Conservation (phyloP, 2,113 vertebrate genomes). For the Serinus canaria region DNA sequence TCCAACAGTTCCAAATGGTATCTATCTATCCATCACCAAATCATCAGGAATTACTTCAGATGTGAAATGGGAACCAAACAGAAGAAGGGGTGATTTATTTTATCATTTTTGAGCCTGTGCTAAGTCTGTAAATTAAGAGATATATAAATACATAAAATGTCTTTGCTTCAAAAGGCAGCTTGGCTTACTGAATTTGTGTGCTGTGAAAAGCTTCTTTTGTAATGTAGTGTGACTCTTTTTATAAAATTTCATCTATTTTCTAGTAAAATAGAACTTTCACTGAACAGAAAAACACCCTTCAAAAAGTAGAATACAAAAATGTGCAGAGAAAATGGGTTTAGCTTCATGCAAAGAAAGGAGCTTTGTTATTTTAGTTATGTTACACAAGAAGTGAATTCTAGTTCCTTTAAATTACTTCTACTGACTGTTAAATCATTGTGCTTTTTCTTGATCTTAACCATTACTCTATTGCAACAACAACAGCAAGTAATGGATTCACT, state of each 20-base stretch:
- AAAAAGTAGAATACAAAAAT: background rate
- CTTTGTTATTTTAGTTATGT: background rate
- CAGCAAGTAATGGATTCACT: constrained; percentile 15
- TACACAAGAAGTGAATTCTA: background rate
- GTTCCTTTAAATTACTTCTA: background rate
- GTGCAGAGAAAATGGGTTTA: background rate
- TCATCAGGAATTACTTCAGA: background rate
- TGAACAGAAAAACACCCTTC: background rate
- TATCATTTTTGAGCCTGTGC: background rate
- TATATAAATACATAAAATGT: background rate
- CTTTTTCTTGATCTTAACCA: background rate
- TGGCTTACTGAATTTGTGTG: background rate
- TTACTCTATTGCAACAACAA: background rate
- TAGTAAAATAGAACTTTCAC: background rate
- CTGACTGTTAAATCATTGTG: background rate
- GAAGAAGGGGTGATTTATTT: background rate
- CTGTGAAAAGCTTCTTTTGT: background rate
- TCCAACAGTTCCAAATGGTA: background rate
- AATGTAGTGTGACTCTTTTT: background rate
- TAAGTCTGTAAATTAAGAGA: background rate
- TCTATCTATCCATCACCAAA: background rate
- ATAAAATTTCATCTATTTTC: background rate
- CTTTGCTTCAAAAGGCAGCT: background rate
- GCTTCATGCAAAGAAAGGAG: background rate
- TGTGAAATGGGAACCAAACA: background rate